Evolutionary conservation across 2,888 invertebrate genomes (phyloP).

Genomic region (Noctua pronuba): DNA sequence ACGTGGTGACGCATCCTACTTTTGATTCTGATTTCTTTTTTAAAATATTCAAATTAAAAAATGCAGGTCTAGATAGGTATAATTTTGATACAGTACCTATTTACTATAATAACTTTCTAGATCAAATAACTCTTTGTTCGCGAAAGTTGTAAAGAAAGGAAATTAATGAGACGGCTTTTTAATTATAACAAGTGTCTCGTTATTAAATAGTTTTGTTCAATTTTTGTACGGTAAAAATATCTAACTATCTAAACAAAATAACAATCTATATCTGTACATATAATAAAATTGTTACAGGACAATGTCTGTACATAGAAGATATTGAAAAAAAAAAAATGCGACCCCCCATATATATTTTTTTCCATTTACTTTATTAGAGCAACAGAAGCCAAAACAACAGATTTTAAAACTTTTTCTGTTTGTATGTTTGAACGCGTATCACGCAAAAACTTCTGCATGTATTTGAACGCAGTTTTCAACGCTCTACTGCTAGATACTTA

Average conservation of each 20-base stretch:
- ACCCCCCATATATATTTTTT: too few species aligned
- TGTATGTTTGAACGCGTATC: too few species aligned
- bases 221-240: not conserved
- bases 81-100: not conserved
- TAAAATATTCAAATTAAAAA: constrained; percentile 17
- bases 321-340: too few species aligned
- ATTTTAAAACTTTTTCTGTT: too few species aligned
- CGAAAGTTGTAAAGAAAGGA: not conserved
- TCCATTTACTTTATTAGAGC: too few species aligned
- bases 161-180: not conserved
- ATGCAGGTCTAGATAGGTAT: not conserved
- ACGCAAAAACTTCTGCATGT: too few species aligned
- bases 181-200: not conserved
- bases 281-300: too few species aligned
- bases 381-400: too few species aligned
- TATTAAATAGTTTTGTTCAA: not conserved
- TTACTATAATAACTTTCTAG: not conserved
- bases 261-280: too few species aligned
- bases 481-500: too few species aligned
- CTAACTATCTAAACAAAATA: not conserved
- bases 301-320: too few species aligned
- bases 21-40: constrained; percentile 53
- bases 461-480: too few species aligned
- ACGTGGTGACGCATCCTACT: constrained; percentile 75
- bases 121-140: not conserved